A percentile compares a stretch with the other conserved stretches of the same genome.
These are phyloP conservation scores for Pseudomyrmex sp. DNA, from an alignment of 1,140 invertebrate species.

Conservation along the genomic window DNA sequence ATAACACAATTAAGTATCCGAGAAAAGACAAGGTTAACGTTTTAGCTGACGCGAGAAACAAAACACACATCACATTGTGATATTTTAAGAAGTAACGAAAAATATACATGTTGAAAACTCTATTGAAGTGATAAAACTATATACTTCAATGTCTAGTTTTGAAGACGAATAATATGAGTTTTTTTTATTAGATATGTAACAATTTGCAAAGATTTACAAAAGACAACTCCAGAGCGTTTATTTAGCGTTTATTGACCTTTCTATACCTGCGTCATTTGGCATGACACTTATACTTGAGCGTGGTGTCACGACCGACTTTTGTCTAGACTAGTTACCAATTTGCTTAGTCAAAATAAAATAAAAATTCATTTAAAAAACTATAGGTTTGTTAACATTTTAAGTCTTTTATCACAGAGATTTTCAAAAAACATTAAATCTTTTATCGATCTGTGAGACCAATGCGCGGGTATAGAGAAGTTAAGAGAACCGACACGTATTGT, in stretches of 20 bases:
- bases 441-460: no score
- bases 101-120: background rate
- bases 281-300: no score
- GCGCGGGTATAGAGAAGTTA: background rate
- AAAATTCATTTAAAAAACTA: no score
- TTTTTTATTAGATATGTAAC: conserved; percentile 1
- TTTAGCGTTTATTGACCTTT: background rate
- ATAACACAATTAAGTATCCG: background rate
- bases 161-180: background rate
- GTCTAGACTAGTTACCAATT: no score
- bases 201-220: background rate
- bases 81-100: background rate
- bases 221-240: background rate
- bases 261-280: no score
- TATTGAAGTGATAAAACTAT: background rate
- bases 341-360: no score
- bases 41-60: background rate
- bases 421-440: no score
- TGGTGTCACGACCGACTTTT: no score
- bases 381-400: no score
- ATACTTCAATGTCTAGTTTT: background rate
- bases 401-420: no score
- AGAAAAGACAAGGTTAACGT: background rate
- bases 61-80: background rate
- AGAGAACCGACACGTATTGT: background rate